Base-by-base conservation (phyloP, 1,140 invertebrate genomes). In the Tetragnatha versicolor region DNA sequence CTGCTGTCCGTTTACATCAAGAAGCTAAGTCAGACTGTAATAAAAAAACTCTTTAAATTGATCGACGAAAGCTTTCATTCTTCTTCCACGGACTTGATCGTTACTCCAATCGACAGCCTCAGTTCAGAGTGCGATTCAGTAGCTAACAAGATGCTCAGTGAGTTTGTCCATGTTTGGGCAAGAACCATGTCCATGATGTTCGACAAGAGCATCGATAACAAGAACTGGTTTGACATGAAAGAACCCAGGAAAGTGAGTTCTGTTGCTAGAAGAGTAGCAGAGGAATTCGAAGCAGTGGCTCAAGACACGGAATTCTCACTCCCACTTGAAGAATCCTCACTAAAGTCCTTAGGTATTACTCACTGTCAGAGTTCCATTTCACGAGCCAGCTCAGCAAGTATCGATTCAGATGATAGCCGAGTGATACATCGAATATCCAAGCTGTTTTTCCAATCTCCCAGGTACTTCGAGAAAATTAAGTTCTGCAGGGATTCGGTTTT, bases 231-330 rank as follows among this genome's bases (percentile, higher is more conserved):
- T 1, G 27, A 17, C 4, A 31, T 37, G n/a, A 75, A 63, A 75
- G 58, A 63, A 12, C 72, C 72, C 1, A 29, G 58, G 42, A 61
- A 49, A 22, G 55, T 63, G 10, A 75, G 58, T n/a, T n/a, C 58
- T 3, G 72, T 63, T 14, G 17, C 63, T 35, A 27, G 29, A 33
- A 45, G 72, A 27, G 42, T 63, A 3, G 17, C 63, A 17, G 58
- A 75, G 25, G 72, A 75, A 17, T 61, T 75, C 35, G 27, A 49
- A 14, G 12, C 12, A 31, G 2, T 25, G 3, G 17, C 45, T 10
- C 12, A 14, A 3, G 72, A 63, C 39, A 37, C 29, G 3, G 42
- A 63, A 39, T n/a, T 1, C 37, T 49, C n/a, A 63, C 4, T 49
- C n/a, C n/a, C n/a, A n/a, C n/a, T n/a, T n/a, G n/a, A n/a, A n/a